A percentile compares a stretch with the other conserved stretches of the same genome.
phyloP scores from a whole-genome alignment of 2,113 vertebrate genomes.

The Petroica traversi region DNA sequence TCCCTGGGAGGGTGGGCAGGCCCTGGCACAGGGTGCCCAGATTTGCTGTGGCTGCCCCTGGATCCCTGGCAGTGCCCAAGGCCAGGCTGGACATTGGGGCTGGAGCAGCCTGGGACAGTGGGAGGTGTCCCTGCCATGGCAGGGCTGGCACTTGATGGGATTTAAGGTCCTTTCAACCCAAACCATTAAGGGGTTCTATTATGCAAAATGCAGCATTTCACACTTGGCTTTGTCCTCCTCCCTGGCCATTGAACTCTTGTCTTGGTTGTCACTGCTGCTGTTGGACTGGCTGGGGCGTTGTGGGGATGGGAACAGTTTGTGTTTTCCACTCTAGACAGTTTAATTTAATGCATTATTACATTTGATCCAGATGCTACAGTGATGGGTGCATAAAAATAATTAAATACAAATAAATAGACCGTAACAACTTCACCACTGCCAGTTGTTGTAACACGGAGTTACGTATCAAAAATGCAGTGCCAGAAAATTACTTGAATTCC shows the following conservation, averaged over 20 bases:
- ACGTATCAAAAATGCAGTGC: not conserved
- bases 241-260: not conserved
- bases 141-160: no score
- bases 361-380: slow-evolving; percentile 55
- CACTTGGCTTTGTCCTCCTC: not conserved
- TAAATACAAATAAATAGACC: slow-evolving; percentile 52
- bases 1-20: no score
- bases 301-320: not conserved
- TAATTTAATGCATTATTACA: slow-evolving; percentile 56
- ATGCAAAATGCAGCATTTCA: fast-evolving
- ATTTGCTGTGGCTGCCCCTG: not conserved
- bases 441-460: not conserved
- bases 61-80: not conserved
- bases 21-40: no score
- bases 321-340: slow-evolving; percentile 29
- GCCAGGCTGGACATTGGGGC: no score
- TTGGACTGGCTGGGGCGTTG: not conserved
- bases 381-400: slow-evolving; percentile 51
- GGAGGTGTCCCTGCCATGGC: not conserved
- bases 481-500: not conserved
- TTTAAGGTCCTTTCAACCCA: not conserved
- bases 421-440: not conserved
- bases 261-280: not conserved
- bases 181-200: fast-evolving
- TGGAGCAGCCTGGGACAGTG: not conserved